A percentile compares a stretch with the other conserved stretches of the same genome.
Evolutionary conservation across 2,113 vertebrate genomes (phyloP).

Genomic region (Pseudopodoces humilis): DNA sequence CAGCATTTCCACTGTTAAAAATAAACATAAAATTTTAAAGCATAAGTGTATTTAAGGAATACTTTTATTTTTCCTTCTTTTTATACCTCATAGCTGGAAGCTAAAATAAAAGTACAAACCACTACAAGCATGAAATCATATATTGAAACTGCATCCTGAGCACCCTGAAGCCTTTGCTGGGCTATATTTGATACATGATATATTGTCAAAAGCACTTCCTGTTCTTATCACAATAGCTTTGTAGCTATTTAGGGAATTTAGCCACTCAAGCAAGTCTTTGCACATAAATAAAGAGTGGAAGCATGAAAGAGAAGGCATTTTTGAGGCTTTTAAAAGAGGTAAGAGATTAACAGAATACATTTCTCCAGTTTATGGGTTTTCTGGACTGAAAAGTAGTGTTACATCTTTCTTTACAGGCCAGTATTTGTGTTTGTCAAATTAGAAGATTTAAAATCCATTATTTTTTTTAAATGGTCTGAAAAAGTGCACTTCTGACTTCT

Average conservation of each 20-base stretch:
- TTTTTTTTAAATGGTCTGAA: background rate
- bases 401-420: background rate
- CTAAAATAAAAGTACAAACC: background rate
- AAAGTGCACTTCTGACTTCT: background rate
- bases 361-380: background rate
- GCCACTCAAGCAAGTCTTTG: background rate
- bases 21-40: background rate
- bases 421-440: conserved; percentile 22
- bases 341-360: background rate
- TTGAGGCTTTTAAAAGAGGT: conserved; percentile 12
- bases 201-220: background rate
- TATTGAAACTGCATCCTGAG: background rate
- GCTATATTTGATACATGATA: background rate
- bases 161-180: background rate
- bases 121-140: background rate
- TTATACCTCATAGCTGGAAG: background rate
- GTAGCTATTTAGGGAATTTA: conserved; percentile 48
- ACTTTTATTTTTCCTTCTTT: background rate
- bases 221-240: conserved; percentile 35
- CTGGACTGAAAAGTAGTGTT: background rate
- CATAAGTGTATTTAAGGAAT: background rate
- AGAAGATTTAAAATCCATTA: background rate
- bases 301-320: conserved; percentile 14
- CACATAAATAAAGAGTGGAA: conserved; percentile 8
- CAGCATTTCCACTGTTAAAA: background rate